A percentile compares a stretch with the other conserved stretches of the same genome.
phyloP scores from a whole-genome alignment of 2,113 vertebrate species.

The Xiphophorus maculatus region DNA sequence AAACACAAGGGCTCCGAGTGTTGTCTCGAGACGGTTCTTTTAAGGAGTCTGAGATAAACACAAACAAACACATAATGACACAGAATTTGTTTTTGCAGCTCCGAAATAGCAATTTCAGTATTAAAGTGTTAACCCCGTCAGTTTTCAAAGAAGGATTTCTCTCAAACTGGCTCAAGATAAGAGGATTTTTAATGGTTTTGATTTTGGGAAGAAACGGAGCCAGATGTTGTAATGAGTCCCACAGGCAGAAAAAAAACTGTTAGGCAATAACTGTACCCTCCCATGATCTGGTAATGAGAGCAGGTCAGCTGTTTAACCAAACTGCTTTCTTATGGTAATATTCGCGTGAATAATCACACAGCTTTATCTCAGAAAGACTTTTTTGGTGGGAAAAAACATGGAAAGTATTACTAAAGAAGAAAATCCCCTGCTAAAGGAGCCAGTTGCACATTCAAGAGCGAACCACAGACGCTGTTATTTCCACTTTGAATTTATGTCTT shows the following conservation, averaged over 20 bases:
- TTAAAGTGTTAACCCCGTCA: slow-evolving; percentile 21
- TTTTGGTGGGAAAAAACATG: slow-evolving; percentile 4
- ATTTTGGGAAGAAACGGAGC: slow-evolving; percentile 44
- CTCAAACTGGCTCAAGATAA: slow-evolving; percentile 54
- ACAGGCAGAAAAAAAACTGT: slow-evolving; percentile 54
- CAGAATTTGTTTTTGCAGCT: slow-evolving; percentile 38
- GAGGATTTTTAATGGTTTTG: slow-evolving; percentile 48
- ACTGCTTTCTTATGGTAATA: slow-evolving; percentile 14
- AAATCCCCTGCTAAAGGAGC: slow-evolving; percentile 36
- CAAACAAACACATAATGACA: slow-evolving; percentile 30
- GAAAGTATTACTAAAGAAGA: slow-evolving; percentile 28
- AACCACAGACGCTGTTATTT: slow-evolving; percentile 63
- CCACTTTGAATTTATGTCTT: slow-evolving; percentile 65
- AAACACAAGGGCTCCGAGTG: slow-evolving; percentile 64
- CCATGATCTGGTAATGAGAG: slow-evolving; percentile 46
- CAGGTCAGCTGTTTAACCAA: slow-evolving; percentile 30
- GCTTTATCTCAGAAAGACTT: slow-evolving; percentile 4
- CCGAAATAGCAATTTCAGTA: slow-evolving; percentile 49
- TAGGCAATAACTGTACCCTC: slow-evolving; percentile 36
- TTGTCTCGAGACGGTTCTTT: slow-evolving; percentile 27
- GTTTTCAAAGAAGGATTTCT: slow-evolving; percentile 43
- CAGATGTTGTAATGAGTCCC: slow-evolving; percentile 63
- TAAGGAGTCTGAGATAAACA: slow-evolving; percentile 41
- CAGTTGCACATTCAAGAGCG: slow-evolving; percentile 30
- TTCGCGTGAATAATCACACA: slow-evolving; percentile 9